These are phyloP conservation scores for Archocentrus centrarchus DNA, from an alignment of 2,113 vertebrate species.

Conservation along the genomic window DNA sequence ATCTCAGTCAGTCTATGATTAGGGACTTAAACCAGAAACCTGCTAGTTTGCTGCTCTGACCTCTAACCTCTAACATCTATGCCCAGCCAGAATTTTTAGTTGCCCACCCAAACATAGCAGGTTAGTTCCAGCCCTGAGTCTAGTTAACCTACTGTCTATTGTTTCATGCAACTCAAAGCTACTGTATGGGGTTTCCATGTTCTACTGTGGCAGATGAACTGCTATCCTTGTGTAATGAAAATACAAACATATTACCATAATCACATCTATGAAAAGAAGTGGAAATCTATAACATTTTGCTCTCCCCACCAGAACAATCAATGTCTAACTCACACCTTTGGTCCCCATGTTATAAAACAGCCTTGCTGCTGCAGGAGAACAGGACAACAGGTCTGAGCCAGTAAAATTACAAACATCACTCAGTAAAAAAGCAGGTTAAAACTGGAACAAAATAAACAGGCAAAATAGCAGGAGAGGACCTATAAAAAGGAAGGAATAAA, in stretches of 20 bases:
- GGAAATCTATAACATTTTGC: conserved; percentile 72
- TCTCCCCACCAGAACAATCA: conserved; percentile 53
- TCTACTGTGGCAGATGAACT: conserved; percentile 53
- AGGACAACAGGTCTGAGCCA: conserved; percentile 12
- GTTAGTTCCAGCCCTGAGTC: background rate
- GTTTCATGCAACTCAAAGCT: background rate
- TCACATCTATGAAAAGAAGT: conserved; percentile 62
- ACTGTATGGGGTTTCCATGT: background rate
- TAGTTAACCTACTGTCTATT: background rate
- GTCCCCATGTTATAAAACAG: conserved; percentile 24
- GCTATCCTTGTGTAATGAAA: conserved; percentile 61
- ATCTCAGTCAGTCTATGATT: background rate
- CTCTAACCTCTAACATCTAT: background rate
- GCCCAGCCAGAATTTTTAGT: background rate
- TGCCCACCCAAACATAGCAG: background rate
- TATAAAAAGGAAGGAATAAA: conserved; percentile 26
- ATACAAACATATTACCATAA: conserved; percentile 53
- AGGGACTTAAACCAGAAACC: background rate
- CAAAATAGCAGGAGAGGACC: conserved; percentile 31
- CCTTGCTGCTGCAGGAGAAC: conserved; percentile 27
- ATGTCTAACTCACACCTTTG: conserved; percentile 49
- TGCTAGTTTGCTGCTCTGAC: background rate
- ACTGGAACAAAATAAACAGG: conserved; percentile 31
- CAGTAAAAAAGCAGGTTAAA: background rate
- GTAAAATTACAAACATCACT: conserved; percentile 31